Base-by-base conservation (phyloP, 1,140 invertebrate genomes). In the Hyles vespertilio region DNA sequence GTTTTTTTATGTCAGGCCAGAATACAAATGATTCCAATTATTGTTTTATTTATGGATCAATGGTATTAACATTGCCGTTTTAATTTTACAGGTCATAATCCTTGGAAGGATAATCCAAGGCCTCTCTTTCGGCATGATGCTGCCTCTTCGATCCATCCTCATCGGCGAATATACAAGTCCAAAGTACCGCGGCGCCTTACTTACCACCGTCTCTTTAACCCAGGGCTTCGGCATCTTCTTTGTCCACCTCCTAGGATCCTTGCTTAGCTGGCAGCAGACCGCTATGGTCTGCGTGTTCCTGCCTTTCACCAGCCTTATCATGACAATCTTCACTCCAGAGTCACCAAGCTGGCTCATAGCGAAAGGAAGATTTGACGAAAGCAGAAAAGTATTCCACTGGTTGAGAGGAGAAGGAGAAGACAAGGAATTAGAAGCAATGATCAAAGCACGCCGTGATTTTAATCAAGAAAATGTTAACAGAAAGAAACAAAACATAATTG, bases 281-380 rank as follows among this genome's bases (percentile, higher is more conserved):
- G 90, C 90, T 0, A 63, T 91, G 0, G 68, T 92, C 4, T 89
- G 86, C 53, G 70, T 81, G 0, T 59, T 81, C 12, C 73, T 92
- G 3, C 89, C 90, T 3, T 68, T 91, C 9, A 45, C 85, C 3
- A 85, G 87, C 59, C 79, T 90, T n/a, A 6, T 89, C 1, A 70
- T 91, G 50, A 76, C 89, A 5, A 65, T 86, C 2, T 91, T 91
- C 46, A 79, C 91, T 1, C 93, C 93, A 0, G 94, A 95, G 81
- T 94, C 93, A 32, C 94, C 94, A 8, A 89, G 92, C 33, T 95
- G 93, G 92, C 73, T 93, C 32, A 77, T 91, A 2, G 77, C 89
- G 10, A 87, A 89, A 68, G 89, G 89, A 22, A 74, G 74, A 46
- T 75, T 83, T 6, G 74, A 89, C 3, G 72, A 89, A 50, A 92